Evolutionary conservation across 2,113 vertebrate species (phyloP), one percentile per base, ranked within the genome.

Genomic region (Potamarius usumacintae): DNA sequence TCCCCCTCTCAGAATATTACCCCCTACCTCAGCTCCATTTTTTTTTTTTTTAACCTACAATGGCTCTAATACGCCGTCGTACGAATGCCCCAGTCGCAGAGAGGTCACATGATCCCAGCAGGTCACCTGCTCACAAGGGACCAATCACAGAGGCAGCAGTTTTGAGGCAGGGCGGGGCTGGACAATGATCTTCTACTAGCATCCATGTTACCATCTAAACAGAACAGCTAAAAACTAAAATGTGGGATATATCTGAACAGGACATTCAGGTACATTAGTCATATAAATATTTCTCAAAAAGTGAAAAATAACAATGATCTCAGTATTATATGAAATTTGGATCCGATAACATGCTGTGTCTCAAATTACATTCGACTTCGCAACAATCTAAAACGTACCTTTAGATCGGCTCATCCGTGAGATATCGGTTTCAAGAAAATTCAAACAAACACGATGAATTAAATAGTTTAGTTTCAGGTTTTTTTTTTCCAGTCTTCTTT

Each of bases 91-190:
- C 82, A 69, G 5, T 57, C 15, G 58, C 42, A 34, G 83, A 90
- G 89, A 87, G 78, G 78, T 90, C 89, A 91, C 90, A 91, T 88
- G 69, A 90, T 89, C 90, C 77, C 87, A 50, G 80, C 85, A 89
- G 82, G 85, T 88, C 77, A 88, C 84, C 74, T 80, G 74, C 78
- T 89, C 76, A 76, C 7, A 71, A 50, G 17, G 86, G 87, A 87
- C 88, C 87, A 85, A 85, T 85, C 90, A 89, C 90, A 89, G 76
- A 81, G 80, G 60, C 74, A 76, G 86, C 55, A 63, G 50, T 27
- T 77, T 15, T 55, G 62, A 87, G 57, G 52, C 42, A 80, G 27
- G 60, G 85, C 58, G 72, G 58, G 7, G 72, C 86, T 85, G 82
- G 76, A 60, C 30, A 85, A 74, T 12, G 6, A 1, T 85, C 30